Base-by-base conservation (phyloP, 2,113 vertebrate genomes). In the Neogobius melanostomus region DNA sequence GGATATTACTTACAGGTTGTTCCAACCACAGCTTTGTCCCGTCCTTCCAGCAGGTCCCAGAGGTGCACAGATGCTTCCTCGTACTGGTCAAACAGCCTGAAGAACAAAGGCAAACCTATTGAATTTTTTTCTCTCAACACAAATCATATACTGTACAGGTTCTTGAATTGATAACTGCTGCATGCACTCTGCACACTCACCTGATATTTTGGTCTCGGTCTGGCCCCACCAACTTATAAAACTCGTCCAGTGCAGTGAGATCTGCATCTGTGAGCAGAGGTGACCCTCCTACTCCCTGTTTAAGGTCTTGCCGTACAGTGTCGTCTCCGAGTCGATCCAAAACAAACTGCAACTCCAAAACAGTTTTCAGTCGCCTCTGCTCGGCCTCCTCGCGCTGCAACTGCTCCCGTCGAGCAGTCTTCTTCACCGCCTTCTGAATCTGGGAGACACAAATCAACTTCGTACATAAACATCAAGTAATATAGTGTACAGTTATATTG, bases 361-460 rank as follows among this genome's bases (percentile, higher is more conserved):
- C 92, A 0, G 93, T 95, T 88, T 95, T 97, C 77, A 99, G 91
- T 83, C 95, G 94, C 71, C 93, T 94, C 90, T 98, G 97, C 84
- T 98, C 97, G 0, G 92, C 94, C 90, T 99, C 97, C 63, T 99
- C 97, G 49, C 97, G 89, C 92, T 95, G 95, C 73, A 98, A 93
- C 77, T 98, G 97, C 74, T 99, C 97, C 62, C 97, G 92, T 6
- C 97, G 93, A 21, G 93, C 94, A 4, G 95, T 94, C 92, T 99
- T 98, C 79, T 97, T 98, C 83, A 95, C 95, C 14, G 93, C 94
- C 88, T 98, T 99, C 91, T 99, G 96, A 82, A 99, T 94, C 97
- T 99, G 81, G 48, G 0, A 60, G 11, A 66, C 6, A 0, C 52
- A 17, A 15, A 52, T 16, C 53, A 54, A 0, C 10, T 36, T 36